These are phyloP conservation scores for Bujurquina vittata DNA, from an alignment of 2,113 vertebrate species.

Conservation along the genomic window DNA sequence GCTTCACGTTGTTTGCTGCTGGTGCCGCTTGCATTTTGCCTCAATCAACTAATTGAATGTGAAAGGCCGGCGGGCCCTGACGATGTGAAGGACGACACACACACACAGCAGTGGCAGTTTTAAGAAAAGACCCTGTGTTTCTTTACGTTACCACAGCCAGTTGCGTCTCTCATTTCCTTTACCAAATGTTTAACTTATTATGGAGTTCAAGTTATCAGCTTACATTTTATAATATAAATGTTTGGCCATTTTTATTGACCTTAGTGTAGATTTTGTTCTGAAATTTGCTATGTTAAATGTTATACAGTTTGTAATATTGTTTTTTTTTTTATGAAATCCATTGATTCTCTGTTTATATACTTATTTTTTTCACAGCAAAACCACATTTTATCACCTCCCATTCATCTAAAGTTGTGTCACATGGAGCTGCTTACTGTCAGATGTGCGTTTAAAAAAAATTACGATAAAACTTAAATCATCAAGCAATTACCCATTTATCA, in stretches of 20 bases:
- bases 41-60: constrained; percentile 83
- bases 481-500: not conserved
- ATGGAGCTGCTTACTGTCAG: not conserved
- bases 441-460: not conserved
- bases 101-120: constrained; percentile 51
- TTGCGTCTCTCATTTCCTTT: constrained; percentile 1
- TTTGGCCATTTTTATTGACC: not conserved
- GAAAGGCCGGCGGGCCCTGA: constrained; percentile 74
- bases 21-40: constrained; percentile 79
- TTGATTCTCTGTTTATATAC: no score
- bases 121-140: constrained; percentile 65
- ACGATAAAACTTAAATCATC: accelerated
- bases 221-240: not conserved
- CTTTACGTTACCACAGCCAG: constrained; percentile 26
- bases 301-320: no score
- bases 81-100: constrained; percentile 74
- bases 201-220: not conserved
- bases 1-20: constrained; percentile 73
- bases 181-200: not conserved
- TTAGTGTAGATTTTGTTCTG: not conserved
- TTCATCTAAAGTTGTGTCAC: not conserved
- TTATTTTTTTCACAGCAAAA: not conserved
- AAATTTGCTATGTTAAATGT: not conserved
- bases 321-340: no score
- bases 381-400: not conserved